Evolutionary conservation across 1,140 invertebrate species (phyloP).

Genomic region (Vanessa tameamea): DNA sequence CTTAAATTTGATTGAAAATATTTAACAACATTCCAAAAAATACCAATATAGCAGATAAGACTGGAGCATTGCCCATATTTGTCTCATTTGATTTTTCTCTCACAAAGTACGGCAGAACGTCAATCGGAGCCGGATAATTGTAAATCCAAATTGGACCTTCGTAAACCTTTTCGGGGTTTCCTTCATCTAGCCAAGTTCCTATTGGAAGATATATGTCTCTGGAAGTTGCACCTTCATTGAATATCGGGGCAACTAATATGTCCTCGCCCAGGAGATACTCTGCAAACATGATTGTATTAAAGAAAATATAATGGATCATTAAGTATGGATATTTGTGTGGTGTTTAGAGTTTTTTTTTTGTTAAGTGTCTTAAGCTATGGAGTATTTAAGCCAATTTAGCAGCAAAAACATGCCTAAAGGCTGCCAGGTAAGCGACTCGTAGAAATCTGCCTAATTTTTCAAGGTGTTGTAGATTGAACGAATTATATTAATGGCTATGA

Average conservation of each 20-base stretch:
- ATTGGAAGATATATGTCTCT: constrained; percentile 89
- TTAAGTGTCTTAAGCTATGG: no score
- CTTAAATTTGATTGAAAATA: constrained; percentile 8
- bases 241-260: constrained; percentile 92
- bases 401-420: no score
- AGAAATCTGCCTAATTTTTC: no score
- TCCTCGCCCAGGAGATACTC: constrained; percentile 92
- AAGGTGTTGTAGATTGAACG: no score
- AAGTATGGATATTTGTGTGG: not conserved
- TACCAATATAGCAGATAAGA: constrained; percentile 14
- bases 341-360: not conserved
- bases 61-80: constrained; percentile 25
- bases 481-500: no score
- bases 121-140: constrained; percentile 85
- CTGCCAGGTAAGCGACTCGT: no score
- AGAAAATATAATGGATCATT: not conserved
- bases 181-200: constrained; percentile 85
- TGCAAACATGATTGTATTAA: constrained; percentile 63
- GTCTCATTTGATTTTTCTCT: constrained; percentile 36
- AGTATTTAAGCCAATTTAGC: no score
- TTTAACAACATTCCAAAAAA: constrained; percentile 10
- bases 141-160: constrained; percentile 84
- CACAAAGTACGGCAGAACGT: constrained; percentile 85
- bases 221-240: constrained; percentile 83
- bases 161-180: constrained; percentile 66